These are phyloP conservation scores for Drosophila lowei DNA, from an alignment of 1,140 invertebrate genomes.

Conservation along the genomic window DNA sequence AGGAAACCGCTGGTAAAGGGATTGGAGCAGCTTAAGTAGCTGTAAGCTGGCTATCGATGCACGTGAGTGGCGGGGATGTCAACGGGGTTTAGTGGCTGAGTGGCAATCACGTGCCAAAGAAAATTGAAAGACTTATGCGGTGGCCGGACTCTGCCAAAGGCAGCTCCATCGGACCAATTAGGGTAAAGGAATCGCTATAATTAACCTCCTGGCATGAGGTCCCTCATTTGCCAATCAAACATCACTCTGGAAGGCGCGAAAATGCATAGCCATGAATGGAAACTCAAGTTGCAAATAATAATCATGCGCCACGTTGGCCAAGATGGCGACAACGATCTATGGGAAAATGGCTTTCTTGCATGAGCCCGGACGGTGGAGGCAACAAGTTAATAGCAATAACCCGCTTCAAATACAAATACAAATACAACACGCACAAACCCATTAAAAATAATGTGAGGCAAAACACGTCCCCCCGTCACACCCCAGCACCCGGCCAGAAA, in stretches of 20 bases:
- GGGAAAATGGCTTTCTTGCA: conserved; percentile 32
- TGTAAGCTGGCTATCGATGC: conserved; percentile 53
- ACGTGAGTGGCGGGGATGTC: conserved; percentile 55
- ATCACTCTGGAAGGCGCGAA: conserved; percentile 49
- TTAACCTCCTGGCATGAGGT: conserved; percentile 39
- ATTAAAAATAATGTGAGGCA: conserved; percentile 70
- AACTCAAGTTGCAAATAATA: conserved; percentile 23
- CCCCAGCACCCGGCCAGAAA: not conserved
- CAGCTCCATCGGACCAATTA: conserved; percentile 17
- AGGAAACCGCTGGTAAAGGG: not conserved
- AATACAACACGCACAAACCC: conserved; percentile 58
- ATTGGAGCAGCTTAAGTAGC: conserved; percentile 40
- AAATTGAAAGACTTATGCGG: conserved; percentile 72
- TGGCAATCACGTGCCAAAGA: conserved; percentile 40
- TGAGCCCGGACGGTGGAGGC: conserved; percentile 35
- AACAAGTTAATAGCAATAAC: conserved; percentile 71
- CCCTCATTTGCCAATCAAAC: conserved; percentile 65
- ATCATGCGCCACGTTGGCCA: conserved; percentile 53
- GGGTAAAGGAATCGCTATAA: conserved; percentile 18
- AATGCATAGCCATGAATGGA: conserved; percentile 35
- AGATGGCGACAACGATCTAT: conserved; percentile 17
- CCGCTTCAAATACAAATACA: conserved; percentile 15
- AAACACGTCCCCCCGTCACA: conserved; percentile 15
- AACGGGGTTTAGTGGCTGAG: conserved; percentile 56
- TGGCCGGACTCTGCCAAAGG: not conserved